phyloP scores from a whole-genome alignment of 2,888 invertebrate species.

The Podabrus alpinus region DNA sequence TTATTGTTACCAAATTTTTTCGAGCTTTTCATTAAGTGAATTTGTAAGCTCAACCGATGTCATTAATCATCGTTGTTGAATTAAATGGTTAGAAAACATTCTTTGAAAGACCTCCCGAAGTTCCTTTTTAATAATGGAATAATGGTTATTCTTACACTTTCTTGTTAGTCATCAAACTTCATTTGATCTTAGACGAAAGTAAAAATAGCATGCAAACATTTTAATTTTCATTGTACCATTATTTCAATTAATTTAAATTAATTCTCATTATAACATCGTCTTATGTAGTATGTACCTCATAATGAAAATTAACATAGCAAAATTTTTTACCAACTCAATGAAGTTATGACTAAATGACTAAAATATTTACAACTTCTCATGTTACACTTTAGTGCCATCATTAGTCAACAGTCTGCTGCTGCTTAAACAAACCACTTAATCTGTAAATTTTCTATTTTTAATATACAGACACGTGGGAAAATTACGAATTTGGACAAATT shows the following conservation, averaged over 20 bases:
- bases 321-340: not conserved
- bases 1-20: not conserved
- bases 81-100: not conserved
- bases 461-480: not conserved
- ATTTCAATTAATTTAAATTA: not conserved
- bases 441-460: not conserved
- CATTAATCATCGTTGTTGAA: not conserved
- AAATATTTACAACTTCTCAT: constrained; percentile 1
- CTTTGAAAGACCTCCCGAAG: not conserved
- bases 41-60: not conserved
- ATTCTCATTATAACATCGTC: not conserved
- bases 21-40: not conserved
- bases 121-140: not conserved
- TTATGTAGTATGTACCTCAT: not conserved
- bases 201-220: not conserved
- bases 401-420: not conserved
- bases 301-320: not conserved
- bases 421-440: constrained; percentile 2
- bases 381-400: constrained; percentile 1
- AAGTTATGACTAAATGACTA: not conserved
- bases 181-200: not conserved
- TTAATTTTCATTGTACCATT: not conserved
- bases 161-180: not conserved
- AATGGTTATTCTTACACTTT: not conserved
- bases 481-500: not conserved